Evolutionary conservation across 1,140 invertebrate species (phyloP).

Genomic region (Conopomorpha cramerella): DNA sequence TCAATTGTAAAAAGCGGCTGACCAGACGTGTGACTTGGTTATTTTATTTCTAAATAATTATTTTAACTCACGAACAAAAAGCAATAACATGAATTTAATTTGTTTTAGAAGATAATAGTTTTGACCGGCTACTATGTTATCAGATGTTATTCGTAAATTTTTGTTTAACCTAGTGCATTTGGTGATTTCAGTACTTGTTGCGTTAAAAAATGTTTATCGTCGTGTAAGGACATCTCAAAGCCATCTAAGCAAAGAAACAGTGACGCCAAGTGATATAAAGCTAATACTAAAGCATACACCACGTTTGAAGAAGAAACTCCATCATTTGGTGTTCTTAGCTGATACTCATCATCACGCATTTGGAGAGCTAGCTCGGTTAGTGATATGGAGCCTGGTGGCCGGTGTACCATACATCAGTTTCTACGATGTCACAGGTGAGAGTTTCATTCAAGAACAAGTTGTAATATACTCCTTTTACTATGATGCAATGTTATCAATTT

Average conservation of each 20-base stretch:
- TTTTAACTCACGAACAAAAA: constrained; percentile 9
- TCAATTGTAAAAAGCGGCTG: constrained; percentile 37
- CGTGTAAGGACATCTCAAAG: constrained; percentile 23
- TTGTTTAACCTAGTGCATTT: constrained; percentile 40
- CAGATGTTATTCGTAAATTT: constrained; percentile 28
- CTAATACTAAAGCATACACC: constrained; percentile 27
- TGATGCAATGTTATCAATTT: too few species aligned
- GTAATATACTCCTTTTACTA: too few species aligned
- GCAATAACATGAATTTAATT: constrained; percentile 16
- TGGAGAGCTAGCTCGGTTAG: constrained; percentile 59
- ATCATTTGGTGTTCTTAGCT: constrained; percentile 45
- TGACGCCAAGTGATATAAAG: constrained; percentile 28
- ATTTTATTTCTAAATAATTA: constrained; percentile 30
- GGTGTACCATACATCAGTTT: constrained; percentile 71
- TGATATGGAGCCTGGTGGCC: constrained; percentile 67
- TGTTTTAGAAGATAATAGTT: constrained; percentile 2
- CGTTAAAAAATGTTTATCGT: constrained; percentile 41
- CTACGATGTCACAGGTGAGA: constrained; percentile 70
- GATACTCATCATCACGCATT: constrained; percentile 29
- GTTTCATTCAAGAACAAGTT: background rate
- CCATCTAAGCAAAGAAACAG: constrained; percentile 13
- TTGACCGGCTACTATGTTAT: constrained; percentile 28
- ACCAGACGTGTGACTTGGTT: constrained; percentile 16
- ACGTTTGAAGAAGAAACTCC: constrained; percentile 29
- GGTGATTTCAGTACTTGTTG: constrained; percentile 45